Conservation (phyloP, 92 coral and sea anemone genomes). For the Scolanthus callimorphus region DNA sequence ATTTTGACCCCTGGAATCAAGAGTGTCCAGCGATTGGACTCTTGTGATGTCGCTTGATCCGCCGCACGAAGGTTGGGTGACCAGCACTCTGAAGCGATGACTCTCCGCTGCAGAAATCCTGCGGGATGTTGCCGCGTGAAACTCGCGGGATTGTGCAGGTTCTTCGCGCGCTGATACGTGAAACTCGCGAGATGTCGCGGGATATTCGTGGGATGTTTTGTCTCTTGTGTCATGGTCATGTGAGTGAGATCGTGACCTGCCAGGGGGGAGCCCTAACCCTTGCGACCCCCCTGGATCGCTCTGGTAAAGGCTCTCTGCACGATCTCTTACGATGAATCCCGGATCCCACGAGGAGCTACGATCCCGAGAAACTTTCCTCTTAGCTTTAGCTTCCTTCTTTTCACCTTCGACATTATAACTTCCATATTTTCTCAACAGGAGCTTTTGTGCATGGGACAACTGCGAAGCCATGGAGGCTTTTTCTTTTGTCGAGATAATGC, state of each 20-base stretch:
- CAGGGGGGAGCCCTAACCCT: not conserved
- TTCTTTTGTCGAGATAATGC: constrained; percentile 52
- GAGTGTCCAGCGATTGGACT: too few species aligned
- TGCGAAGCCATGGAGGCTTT: constrained; percentile 43
- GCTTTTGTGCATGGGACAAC: constrained; percentile 29
- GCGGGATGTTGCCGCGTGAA: constrained; percentile 8
- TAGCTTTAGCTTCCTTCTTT: not conserved
- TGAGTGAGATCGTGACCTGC: not conserved
- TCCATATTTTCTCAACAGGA: constrained; percentile 31
- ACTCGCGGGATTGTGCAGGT: constrained; percentile 6
- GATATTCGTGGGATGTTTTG: too few species aligned
- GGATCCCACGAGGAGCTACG: constrained; percentile 17
- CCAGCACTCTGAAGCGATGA: not conserved
- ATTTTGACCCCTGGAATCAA: not conserved
- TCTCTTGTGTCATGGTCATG: not conserved
- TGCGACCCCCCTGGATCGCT: not conserved
- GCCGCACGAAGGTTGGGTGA: too few species aligned
- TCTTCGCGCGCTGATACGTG: too few species aligned
- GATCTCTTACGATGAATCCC: constrained; percentile 7
- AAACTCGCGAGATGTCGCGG: too few species aligned
- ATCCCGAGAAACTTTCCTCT: constrained; percentile 5
- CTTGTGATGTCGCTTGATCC: too few species aligned
- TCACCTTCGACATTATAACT: not conserved
- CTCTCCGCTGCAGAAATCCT: constrained; percentile 14
- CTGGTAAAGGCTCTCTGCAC: not conserved